Evolutionary conservation across 1,140 invertebrate species (phyloP).

Genomic region (Cyclina sinensis): DNA sequence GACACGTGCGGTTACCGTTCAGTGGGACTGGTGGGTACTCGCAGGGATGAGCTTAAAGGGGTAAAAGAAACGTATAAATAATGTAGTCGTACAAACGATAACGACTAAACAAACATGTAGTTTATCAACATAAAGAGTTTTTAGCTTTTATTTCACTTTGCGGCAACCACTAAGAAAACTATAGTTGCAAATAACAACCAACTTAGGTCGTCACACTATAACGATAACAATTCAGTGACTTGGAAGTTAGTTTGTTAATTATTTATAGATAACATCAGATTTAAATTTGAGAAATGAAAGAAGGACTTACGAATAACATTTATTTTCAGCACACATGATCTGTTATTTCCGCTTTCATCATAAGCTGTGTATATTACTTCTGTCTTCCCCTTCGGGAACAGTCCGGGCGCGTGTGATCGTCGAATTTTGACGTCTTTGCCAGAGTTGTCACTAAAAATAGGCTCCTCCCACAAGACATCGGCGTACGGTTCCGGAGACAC

Average conservation of each 20-base stretch:
- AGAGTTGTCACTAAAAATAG: slow-evolving; percentile 91
- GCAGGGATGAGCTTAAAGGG: slow-evolving; percentile 88
- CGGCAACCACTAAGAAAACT: no score
- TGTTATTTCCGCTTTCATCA: slow-evolving; percentile 89
- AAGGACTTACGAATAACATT: slow-evolving; percentile 89
- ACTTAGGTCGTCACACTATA: no score
- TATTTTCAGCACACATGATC: slow-evolving; percentile 89
- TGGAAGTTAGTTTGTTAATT: no score
- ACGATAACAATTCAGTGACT: no score
- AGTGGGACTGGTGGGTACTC: slow-evolving; percentile 88
- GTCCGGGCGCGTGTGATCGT: slow-evolving; percentile 87
- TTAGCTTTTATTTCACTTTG: no score
- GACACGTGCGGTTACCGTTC: slow-evolving; percentile 89
- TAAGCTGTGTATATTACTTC: slow-evolving; percentile 89
- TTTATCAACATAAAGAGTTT: no score
- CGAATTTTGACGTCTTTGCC: slow-evolving; percentile 86
- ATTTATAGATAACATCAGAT: no score
- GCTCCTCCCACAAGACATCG: slow-evolving; percentile 89
- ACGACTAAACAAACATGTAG: no score
- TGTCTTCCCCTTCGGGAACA: slow-evolving; percentile 89
- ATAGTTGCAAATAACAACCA: no score
- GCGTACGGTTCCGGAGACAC: slow-evolving; percentile 87
- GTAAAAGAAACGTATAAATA: no score
- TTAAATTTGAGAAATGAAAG: background rate
- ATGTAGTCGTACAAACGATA: no score